Percentiles rank a stretch among this genome's conserved stretches.
Evolutionary conservation across 2,113 vertebrate genomes (phyloP).

Genomic region (Ptyas mucosa): DNA sequence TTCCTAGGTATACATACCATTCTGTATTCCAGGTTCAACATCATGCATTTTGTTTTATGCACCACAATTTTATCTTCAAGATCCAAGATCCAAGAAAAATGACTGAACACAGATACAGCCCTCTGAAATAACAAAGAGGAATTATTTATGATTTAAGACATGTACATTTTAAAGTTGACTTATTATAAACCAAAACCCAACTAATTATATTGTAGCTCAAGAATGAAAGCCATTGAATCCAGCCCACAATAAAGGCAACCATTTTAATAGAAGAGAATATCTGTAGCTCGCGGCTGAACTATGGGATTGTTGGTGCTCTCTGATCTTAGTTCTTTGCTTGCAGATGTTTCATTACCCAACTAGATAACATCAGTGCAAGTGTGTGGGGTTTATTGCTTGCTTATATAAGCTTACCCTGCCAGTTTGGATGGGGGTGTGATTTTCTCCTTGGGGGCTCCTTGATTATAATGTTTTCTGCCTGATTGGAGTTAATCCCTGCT

Average conservation of each 20-base stretch:
- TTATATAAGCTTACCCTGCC: not conserved
- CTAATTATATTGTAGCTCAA: not conserved
- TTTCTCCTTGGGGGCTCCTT: not conserved
- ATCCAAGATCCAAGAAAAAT: conserved; percentile 49
- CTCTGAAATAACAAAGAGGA: conserved; percentile 7
- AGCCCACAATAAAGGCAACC: not conserved
- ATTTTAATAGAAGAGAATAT: not conserved
- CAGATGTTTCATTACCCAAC: not conserved
- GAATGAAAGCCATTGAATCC: not conserved
- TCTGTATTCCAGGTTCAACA: rapidly evolving
- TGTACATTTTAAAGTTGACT: not conserved
- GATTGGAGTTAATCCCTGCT: not conserved
- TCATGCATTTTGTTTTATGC: rapidly evolving
- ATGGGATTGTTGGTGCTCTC: not conserved
- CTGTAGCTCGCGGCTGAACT: not conserved
- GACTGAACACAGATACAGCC: rapidly evolving
- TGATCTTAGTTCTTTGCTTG: not conserved
- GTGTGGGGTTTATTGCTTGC: not conserved
- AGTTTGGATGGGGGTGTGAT: not conserved
- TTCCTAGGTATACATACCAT: conserved; percentile 7
- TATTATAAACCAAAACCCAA: not conserved
- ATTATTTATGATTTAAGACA: not conserved
- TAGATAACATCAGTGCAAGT: not conserved
- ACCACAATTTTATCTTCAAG: rapidly evolving
- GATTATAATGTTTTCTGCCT: not conserved